phyloP scores from a whole-genome alignment of 92 coral and sea anemone species.

The Pocillopora meandrina region DNA sequence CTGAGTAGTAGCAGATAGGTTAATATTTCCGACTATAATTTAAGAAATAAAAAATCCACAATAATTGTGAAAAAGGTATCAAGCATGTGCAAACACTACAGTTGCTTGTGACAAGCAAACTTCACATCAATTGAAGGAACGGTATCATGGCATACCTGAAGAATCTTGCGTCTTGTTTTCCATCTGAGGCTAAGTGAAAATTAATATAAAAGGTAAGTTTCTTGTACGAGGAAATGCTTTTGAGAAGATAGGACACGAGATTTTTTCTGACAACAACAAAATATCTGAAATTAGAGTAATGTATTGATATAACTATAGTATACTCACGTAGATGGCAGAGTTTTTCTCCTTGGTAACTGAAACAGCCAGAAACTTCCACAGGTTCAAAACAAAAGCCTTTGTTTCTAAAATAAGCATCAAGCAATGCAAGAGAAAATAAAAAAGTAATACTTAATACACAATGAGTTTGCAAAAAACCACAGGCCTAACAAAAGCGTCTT shows the following conservation, averaged over 20 bases:
- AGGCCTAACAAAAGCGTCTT: not conserved
- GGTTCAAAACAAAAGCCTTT: conserved; percentile 45
- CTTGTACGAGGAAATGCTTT: not conserved
- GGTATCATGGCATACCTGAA: not conserved
- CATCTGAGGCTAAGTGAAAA: not conserved
- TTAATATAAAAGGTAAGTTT: not conserved
- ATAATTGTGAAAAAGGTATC: no score
- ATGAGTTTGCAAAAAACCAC: not conserved
- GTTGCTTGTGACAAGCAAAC: no score
- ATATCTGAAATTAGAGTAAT: not conserved
- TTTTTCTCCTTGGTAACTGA: conserved; percentile 30
- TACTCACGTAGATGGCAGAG: conserved; percentile 22
- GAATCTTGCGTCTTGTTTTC: not conserved
- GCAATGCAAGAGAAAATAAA: not conserved
- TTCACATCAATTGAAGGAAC: no score
- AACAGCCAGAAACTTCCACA: conserved; percentile 69
- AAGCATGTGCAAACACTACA: no score
- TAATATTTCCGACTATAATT: not conserved
- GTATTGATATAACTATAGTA: not conserved
- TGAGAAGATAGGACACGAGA: no score
- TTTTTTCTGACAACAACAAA: no score
- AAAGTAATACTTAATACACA: not conserved
- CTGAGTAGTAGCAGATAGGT: not conserved
- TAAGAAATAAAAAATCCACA: no score
- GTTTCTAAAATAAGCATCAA: conserved; percentile 40